Base-by-base conservation (phyloP, 2,888 invertebrate genomes). In the Dicycla oo region DNA sequence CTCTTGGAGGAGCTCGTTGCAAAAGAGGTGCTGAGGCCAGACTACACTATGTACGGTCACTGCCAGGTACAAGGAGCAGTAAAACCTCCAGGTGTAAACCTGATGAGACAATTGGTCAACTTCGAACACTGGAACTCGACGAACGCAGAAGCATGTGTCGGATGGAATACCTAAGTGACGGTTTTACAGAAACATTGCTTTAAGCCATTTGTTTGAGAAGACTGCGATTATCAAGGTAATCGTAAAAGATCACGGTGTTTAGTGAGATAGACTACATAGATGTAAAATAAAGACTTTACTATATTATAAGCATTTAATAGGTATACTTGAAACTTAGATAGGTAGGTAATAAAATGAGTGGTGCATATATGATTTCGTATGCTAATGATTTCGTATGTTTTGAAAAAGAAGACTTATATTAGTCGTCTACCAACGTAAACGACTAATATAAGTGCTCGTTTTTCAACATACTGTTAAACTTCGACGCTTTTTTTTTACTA, bases 11-110 rank as follows among this genome's bases (percentile, higher is more conserved):
- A 86, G 40, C 80, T 95, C 2, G 90, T 93, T 11, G 82, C 80
- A 7, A 80, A 89, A 23, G 73, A 84, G 0, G 89, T 94, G 7
- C 75, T 95, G 15, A 78, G 60, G 1, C 78, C 86, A 0, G 87
- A 93, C 69, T 95, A 93, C 56, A 80, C 65, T 0, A 7, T 95
- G 23, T 90, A 87, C 30, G 95, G 92, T 0, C 89, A 91, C 20
- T 95, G 95, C 68, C 95, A 95, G 82, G 81, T 94, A 3, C 69
- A 85, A 10, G 87, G 92, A 0, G 71, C 80, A 6, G 90, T 88
- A 0, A 67, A 88, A 11, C 86, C 89, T 43, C 95, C 95, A 3
- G 95, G 95, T 2, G 82, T 73, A 5, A 80, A 92, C 51, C 47
- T 95, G 26, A 75, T 94, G 77, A 68, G 83, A 5, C 81, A 86